Evolutionary conservation across 2,113 vertebrate genomes (phyloP).

Genomic region (Chinchilla lanigera): DNA sequence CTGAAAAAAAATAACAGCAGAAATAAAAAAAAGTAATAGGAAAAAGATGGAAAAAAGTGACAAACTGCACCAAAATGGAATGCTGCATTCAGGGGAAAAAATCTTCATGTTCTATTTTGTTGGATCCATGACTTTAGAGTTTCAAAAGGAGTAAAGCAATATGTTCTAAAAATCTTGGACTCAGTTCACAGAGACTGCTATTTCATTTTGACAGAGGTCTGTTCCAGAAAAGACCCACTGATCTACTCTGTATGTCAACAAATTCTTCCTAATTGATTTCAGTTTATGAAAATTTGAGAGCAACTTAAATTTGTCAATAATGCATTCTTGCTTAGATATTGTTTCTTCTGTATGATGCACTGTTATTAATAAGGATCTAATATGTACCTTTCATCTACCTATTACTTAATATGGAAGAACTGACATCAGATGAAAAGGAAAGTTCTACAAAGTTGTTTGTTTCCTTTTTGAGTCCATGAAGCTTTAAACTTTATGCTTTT

Average conservation of each 20-base stretch:
- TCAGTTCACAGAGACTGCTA: background rate
- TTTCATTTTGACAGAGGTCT: constrained; percentile 58
- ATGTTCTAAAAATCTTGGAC: background rate
- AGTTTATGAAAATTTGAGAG: constrained; percentile 29
- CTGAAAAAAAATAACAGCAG: background rate
- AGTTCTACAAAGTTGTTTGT: background rate
- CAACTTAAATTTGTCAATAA: background rate
- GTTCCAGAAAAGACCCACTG: constrained; percentile 73
- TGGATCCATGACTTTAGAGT: constrained; percentile 17
- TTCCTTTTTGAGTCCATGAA: background rate
- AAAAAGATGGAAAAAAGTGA: constrained; percentile 30
- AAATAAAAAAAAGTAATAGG: constrained; percentile 28
- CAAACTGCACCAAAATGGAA: constrained; percentile 9
- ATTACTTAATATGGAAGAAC: background rate
- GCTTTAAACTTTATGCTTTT: background rate
- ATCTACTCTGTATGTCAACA: constrained; percentile 50
- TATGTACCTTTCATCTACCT: background rate
- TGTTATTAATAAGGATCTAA: background rate
- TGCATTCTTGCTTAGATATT: background rate
- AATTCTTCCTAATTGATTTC: constrained; percentile 13
- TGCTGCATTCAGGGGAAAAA: constrained; percentile 43
- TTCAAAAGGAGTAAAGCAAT: constrained; percentile 18
- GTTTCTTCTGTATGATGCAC: background rate
- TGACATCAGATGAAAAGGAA: background rate
- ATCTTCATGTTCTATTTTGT: background rate